These are phyloP conservation scores for Epizoanthus fatuus DNA, from an alignment of 92 coral and sea anemone genomes.

Conservation along the genomic window DNA sequence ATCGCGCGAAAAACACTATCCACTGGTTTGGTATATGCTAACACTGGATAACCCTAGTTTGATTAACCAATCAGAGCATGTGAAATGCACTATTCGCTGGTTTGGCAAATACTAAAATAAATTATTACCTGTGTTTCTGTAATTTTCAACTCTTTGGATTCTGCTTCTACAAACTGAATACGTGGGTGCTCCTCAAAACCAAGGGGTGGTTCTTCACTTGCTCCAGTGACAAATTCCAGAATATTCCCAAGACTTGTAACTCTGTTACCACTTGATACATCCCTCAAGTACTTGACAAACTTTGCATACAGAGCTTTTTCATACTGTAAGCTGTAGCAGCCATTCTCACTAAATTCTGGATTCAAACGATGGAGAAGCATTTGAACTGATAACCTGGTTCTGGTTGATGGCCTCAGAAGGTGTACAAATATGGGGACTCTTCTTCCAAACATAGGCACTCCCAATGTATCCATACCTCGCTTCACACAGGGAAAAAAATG, in stretches of 20 bases:
- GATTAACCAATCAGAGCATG: too few relatives aligned
- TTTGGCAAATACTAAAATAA: too few relatives aligned
- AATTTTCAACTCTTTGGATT: background rate
- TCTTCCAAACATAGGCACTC: slow-evolving; percentile 45
- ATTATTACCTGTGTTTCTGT: background rate
- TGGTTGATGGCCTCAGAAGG: slow-evolving; percentile 58
- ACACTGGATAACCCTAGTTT: too few relatives aligned
- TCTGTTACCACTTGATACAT: background rate
- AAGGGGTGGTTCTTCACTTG: slow-evolving; percentile 9
- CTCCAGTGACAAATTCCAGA: slow-evolving; percentile 10
- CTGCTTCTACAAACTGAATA: background rate
- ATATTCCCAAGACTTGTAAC: background rate
- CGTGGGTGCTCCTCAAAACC: background rate
- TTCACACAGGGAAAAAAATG: background rate
- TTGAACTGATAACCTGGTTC: background rate
- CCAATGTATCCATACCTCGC: slow-evolving; percentile 54
- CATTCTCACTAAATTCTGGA: background rate
- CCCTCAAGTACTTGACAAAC: slow-evolving; percentile 2
- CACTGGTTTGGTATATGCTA: too few relatives aligned
- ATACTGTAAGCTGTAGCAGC: background rate
- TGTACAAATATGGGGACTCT: slow-evolving; percentile 56
- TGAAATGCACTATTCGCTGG: too few relatives aligned
- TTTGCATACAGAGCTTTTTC: background rate
- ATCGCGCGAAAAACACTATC: too few relatives aligned
- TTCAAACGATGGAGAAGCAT: background rate